Evolutionary conservation across 2,113 vertebrate genomes (phyloP), one percentile per base, ranked within the genome.

Genomic region (Falco punctatus): DNA sequence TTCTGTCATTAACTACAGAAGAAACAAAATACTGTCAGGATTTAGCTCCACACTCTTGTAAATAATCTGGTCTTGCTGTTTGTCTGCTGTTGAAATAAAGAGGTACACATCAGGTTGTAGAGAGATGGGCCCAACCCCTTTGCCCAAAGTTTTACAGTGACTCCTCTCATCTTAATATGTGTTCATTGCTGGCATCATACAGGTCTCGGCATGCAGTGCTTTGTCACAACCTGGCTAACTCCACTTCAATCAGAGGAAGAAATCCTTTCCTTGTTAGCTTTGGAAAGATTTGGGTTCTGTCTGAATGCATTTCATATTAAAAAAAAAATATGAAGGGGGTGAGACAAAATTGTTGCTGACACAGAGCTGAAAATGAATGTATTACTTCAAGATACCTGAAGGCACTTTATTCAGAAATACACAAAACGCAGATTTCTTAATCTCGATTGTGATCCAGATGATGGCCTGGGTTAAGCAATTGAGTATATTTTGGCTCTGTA

Each of bases 231-330:
- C 54, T 55, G 79, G 54, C 54, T 75, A 92, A 70, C 54, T 88
- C 71, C 67, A 7, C 88, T 87, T 89, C 94, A 96, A 1, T 66
- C 40, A 69, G 91, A 66, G 62, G 38, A 88, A 92, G 32, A 94
- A 96, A 95, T 91, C 62, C 78, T 88, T 92, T 96, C 87, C 91
- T 80, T 97, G 89, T 97, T 97, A 88, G 87, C 74, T 97, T 97
- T 96, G 96, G 95, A 95, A 93, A 90, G 78, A 79, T 62, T 83
- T 62, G 46, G 18, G 21, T 83, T 92, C 81, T 88, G 38, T 85
- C 73, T 95, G 35, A 95, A 66, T 46, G 19, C 28, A 57, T 91
- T 82, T 91, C 32, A 54, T 85, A 82, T 44, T 72, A 62, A 65
- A 86, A 67, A 8, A 42, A 62, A 51, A 35, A 20, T 1, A 28